These are phyloP conservation scores for Petrosia ficiformis DNA, from an alignment of 37 sponge, comb jelly and placozoan species.

Conservation along the genomic window DNA sequence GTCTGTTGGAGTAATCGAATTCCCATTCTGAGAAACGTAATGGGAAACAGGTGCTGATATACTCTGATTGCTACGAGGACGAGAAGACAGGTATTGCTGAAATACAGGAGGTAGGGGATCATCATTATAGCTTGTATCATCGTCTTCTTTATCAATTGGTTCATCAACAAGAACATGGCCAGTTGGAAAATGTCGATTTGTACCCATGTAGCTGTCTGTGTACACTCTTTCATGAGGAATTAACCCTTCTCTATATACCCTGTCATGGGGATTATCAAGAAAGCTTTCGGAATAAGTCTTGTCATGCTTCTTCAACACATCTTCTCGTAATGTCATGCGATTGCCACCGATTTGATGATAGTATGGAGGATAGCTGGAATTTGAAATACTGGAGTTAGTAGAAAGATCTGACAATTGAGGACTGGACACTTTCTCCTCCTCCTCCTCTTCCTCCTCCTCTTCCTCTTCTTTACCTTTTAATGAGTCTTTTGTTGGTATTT, in stretches of 20 bases:
- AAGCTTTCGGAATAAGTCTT: background rate
- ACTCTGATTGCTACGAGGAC: background rate
- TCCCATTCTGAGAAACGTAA: background rate
- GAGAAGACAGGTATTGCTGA: background rate
- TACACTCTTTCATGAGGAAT: too few relatives aligned
- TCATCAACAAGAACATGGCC: background rate
- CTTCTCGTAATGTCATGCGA: background rate
- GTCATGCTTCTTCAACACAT: conserved; percentile 2
- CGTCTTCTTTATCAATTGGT: background rate
- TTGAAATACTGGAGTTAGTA: too few relatives aligned
- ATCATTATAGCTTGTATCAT: background rate
- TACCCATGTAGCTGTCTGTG: background rate
- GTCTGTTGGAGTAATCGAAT: background rate
- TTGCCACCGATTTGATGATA: too few relatives aligned
- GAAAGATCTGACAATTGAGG: too few relatives aligned
- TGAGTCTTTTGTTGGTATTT: too few relatives aligned
- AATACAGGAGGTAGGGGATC: background rate
- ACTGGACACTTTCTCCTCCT: too few relatives aligned
- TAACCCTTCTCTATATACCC: too few relatives aligned
- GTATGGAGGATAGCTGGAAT: too few relatives aligned
- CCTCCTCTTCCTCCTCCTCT: too few relatives aligned
- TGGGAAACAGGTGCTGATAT: background rate
- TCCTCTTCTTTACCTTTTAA: too few relatives aligned
- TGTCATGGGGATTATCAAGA: too few relatives aligned
- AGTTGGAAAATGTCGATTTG: background rate